Evolutionary conservation across 2,888 invertebrate species (phyloP).

Genomic region (Caenorhabditis panamensis): DNA sequence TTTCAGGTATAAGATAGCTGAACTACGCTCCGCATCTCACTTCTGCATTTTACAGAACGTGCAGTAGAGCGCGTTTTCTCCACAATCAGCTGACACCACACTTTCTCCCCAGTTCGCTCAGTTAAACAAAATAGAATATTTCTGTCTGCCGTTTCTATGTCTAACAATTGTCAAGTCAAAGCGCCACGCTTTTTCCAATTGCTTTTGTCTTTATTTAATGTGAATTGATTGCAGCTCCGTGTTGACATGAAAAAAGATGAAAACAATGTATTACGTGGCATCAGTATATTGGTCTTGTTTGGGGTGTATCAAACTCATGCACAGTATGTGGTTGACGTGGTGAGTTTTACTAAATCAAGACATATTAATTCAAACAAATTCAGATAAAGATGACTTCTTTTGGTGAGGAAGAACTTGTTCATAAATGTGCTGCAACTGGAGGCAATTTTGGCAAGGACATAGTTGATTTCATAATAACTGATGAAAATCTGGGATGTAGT

Average conservation of each 20-base stretch:
- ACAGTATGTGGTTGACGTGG: constrained; percentile 67
- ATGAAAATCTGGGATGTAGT: constrained; percentile 74
- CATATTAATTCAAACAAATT: constrained; percentile 14
- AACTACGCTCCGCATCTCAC: too few species aligned
- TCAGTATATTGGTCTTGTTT: constrained; percentile 15
- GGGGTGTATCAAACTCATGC: constrained; percentile 28
- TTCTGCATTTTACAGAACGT: too few species aligned
- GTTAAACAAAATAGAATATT: too few species aligned
- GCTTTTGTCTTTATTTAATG: too few species aligned
- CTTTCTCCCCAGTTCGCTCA: neutral
- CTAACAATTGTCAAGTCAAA: too few species aligned
- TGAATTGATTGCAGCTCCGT: too few species aligned
- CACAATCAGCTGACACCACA: constrained; percentile 51
- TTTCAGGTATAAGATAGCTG: too few species aligned
- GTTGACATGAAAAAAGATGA: too few species aligned
- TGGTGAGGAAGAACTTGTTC: constrained; percentile 61
- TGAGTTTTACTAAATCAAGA: too few species aligned
- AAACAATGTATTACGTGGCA: neutral
- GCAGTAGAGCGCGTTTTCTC: constrained; percentile 46
- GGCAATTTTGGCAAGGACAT: constrained; percentile 78
- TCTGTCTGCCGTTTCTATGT: too few species aligned
- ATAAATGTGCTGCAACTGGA: constrained; percentile 77
- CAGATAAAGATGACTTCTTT: constrained; percentile 66
- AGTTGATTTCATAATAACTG: constrained; percentile 65
- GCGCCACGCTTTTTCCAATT: too few species aligned